Conservation (phyloP, 37 sponge, comb jelly and placozoan species). For the Theonella swinhoei region DNA sequence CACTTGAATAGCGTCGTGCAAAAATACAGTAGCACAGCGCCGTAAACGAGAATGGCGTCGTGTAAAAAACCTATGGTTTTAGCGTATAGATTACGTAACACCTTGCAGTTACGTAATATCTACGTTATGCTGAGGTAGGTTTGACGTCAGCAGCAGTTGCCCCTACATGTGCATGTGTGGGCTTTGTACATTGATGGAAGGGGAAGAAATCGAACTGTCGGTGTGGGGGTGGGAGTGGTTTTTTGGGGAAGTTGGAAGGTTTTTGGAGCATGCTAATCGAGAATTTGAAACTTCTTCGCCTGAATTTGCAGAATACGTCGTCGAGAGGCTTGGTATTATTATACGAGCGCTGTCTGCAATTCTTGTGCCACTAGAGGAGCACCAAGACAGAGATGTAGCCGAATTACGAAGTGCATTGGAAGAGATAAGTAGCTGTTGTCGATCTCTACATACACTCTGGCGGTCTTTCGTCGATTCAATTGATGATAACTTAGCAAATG, state of each 20-base stretch:
- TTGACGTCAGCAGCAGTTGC: too few relatives aligned
- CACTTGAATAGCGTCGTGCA: too few relatives aligned
- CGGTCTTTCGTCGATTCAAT: not conserved
- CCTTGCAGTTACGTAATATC: too few relatives aligned
- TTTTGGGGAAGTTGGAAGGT: not conserved
- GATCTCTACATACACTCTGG: not conserved
- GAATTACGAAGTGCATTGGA: not conserved
- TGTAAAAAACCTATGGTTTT: too few relatives aligned
- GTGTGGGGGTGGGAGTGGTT: too few relatives aligned
- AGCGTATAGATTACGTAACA: too few relatives aligned
- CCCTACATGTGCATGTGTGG: too few relatives aligned
- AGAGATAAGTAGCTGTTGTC: not conserved
- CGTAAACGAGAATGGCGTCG: not conserved
- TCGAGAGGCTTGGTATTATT: not conserved
- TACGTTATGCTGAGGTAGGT: too few relatives aligned
- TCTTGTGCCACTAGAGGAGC: not conserved
- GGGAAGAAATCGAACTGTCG: too few relatives aligned
- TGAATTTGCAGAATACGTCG: not conserved
- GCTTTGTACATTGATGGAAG: too few relatives aligned
- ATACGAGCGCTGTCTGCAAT: not conserved
- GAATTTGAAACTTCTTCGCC: not conserved
- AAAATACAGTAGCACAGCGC: not conserved
- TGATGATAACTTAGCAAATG: not conserved
- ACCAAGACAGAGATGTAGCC: not conserved
- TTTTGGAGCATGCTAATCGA: not conserved